These are phyloP conservation scores for Drosophila buzzatii DNA, from an alignment of 2,888 invertebrate genomes.

Conservation along the genomic window DNA sequence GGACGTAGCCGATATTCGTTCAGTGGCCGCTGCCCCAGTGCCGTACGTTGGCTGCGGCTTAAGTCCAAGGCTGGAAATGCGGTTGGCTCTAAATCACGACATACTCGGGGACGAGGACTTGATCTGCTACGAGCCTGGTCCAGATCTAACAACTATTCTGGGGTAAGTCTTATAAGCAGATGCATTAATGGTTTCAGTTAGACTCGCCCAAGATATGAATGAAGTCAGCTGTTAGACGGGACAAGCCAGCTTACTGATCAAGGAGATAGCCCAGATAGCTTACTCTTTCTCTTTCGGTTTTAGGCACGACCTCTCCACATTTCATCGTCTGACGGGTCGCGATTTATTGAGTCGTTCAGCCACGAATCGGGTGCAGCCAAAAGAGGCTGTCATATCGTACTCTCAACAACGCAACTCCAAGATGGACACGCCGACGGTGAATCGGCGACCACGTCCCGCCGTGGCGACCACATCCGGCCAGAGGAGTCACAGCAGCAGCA, in stretches of 20 bases:
- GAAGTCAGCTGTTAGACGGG: neutral
- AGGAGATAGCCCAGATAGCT: neutral
- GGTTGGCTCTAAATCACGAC: constrained; percentile 87
- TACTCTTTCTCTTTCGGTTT: neutral
- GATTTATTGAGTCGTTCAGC: constrained; percentile 85
- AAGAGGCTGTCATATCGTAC: constrained; percentile 86
- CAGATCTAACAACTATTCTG: constrained; percentile 85
- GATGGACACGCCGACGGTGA: constrained; percentile 86
- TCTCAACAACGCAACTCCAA: constrained; percentile 86
- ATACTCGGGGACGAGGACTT: constrained; percentile 86
- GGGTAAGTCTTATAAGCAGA: constrained; percentile 71
- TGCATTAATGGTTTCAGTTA: neutral
- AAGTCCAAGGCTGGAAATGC: constrained; percentile 89
- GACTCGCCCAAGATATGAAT: neutral
- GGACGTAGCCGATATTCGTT: constrained; percentile 61
- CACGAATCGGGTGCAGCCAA: constrained; percentile 85
- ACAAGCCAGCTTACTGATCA: neutral
- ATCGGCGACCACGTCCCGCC: constrained; percentile 84
- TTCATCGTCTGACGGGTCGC: constrained; percentile 86
- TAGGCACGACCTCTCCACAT: constrained; percentile 86
- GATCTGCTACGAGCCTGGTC: constrained; percentile 86
- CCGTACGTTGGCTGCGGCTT: constrained; percentile 85
- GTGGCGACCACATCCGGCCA: constrained; percentile 24
- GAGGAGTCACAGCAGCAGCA: constrained; percentile 73
- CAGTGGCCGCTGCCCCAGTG: constrained; percentile 66